Evolutionary conservation across 2,888 invertebrate species (phyloP).

Genomic region (Drosophila paucipuncta): DNA sequence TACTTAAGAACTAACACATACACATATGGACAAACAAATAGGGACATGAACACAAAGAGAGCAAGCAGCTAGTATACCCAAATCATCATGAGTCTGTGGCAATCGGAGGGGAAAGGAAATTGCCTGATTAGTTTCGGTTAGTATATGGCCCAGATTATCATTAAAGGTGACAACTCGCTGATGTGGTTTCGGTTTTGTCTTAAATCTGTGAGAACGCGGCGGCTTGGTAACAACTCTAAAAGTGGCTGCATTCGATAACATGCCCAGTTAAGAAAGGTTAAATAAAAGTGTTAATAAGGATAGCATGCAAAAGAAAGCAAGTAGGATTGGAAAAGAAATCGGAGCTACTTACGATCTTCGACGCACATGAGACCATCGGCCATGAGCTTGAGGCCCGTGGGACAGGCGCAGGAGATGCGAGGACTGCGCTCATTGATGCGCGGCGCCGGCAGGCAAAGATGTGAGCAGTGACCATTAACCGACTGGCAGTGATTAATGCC

Average conservation of each 20-base stretch:
- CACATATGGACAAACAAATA: neutral
- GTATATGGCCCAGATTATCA: slow-evolving; percentile 12
- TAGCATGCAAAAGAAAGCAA: slow-evolving; percentile 25
- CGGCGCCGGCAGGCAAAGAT: slow-evolving; percentile 96
- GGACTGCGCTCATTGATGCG: slow-evolving; percentile 92
- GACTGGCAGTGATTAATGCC: slow-evolving; percentile 96
- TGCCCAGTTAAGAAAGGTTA: slow-evolving; percentile 25
- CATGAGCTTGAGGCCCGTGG: slow-evolving; percentile 92
- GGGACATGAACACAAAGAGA: neutral
- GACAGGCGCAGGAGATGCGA: slow-evolving; percentile 95
- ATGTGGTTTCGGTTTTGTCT: slow-evolving; percentile 32
- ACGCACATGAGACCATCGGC: slow-evolving; percentile 94
- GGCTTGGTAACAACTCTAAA: slow-evolving; percentile 35
- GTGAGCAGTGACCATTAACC: slow-evolving; percentile 95
- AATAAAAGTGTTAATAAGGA: slow-evolving; percentile 28
- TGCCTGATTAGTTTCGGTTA: slow-evolving; percentile 21
- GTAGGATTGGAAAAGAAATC: neutral
- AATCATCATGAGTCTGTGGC: slow-evolving; percentile 17
- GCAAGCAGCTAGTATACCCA: slow-evolving; percentile 35
- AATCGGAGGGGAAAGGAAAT: slow-evolving; percentile 12
- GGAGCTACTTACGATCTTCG: slow-evolving; percentile 92
- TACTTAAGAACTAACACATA: neutral
- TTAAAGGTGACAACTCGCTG: slow-evolving; percentile 18
- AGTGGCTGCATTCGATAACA: slow-evolving; percentile 35
- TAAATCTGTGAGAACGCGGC: slow-evolving; percentile 39